phyloP scores from a whole-genome alignment of 1,140 invertebrate genomes.

The Camponotus floridanus region DNA sequence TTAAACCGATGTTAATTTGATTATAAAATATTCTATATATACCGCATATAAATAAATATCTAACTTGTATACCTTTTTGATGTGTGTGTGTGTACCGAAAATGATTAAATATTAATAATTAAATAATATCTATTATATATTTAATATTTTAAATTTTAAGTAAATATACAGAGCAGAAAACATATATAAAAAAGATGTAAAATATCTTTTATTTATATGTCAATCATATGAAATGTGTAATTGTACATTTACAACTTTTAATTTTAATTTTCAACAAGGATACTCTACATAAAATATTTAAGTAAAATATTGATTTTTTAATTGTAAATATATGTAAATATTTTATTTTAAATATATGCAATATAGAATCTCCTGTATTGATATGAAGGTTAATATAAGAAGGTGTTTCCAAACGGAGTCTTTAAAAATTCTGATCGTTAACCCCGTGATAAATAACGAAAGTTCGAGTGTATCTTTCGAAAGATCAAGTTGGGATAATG shows the following conservation, averaged over 20 bases:
- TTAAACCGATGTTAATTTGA: slow-evolving; percentile 21
- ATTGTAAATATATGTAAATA: neutral
- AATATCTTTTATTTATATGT: slow-evolving; percentile 10
- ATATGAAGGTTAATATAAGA: slow-evolving; percentile 63
- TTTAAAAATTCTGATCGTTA: slow-evolving; percentile 83
- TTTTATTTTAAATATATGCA: neutral
- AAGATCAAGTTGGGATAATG: slow-evolving; percentile 85
- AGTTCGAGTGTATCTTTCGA: slow-evolving; percentile 83
- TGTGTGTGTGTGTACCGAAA: neutral
- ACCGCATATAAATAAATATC: neutral
- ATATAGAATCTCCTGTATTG: neutral
- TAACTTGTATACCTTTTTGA: neutral
- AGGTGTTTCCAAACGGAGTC: slow-evolving; percentile 77
- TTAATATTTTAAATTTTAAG: neutral
- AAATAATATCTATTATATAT: neutral
- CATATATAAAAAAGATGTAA: neutral
- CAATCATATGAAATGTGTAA: slow-evolving; percentile 8
- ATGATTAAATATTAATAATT: neutral
- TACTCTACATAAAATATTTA: slow-evolving; percentile 17
- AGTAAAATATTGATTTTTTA: slow-evolving; percentile 49
- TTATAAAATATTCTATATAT: neutral
- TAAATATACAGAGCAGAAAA: neutral
- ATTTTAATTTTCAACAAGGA: neutral
- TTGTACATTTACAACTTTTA: neutral
- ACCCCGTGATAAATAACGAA: slow-evolving; percentile 85